These are phyloP conservation scores for Diaphora mendica DNA, from an alignment of 2,888 invertebrate genomes.

Conservation along the genomic window DNA sequence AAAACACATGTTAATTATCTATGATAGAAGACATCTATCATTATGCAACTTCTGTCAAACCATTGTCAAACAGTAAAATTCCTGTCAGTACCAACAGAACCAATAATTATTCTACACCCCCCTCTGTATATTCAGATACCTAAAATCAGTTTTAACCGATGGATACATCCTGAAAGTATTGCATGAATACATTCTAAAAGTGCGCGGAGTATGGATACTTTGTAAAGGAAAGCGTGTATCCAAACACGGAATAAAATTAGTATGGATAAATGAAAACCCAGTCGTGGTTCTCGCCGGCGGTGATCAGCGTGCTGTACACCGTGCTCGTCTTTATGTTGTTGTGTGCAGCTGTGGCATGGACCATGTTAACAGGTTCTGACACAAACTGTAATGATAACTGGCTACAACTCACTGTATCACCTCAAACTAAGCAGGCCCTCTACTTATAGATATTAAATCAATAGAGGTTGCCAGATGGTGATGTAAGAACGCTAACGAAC, in stretches of 20 bases:
- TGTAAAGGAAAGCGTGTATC: neutral
- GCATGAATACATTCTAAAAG: neutral
- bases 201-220: too few species aligned
- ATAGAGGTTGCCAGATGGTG: neutral
- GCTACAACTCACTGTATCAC: neutral
- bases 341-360: conserved; percentile 33
- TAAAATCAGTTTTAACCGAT: neutral
- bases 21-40: conserved; percentile 1
- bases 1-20: neutral
- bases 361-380: neutral
- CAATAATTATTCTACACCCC: neutral
- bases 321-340: conserved; percentile 40
- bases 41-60: conserved; percentile 4
- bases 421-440: neutral
- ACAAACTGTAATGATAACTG: neutral
- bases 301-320: conserved; percentile 37
- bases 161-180: neutral
- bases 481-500: neutral
- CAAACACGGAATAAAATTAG: neutral
- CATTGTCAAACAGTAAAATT: conserved; percentile 11
- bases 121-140: neutral
- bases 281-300: conserved; percentile 9
- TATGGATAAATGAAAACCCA: conserved; percentile 37
- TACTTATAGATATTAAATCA: neutral
- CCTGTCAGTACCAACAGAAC: neutral